These are phyloP conservation scores for Anolis carolinensis DNA, from an alignment of 2,113 vertebrate genomes.

Conservation along the genomic window DNA sequence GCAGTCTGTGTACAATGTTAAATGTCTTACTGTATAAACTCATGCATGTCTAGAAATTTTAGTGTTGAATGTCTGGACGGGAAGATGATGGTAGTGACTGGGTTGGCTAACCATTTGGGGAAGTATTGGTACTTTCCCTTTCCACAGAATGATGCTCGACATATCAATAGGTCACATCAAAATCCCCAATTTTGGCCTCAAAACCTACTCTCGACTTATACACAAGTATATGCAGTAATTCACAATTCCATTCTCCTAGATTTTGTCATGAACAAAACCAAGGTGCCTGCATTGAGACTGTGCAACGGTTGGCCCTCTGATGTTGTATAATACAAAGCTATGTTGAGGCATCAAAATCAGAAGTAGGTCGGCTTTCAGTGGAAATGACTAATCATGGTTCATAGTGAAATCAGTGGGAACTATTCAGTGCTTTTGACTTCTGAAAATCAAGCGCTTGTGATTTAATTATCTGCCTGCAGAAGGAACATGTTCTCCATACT, in stretches of 20 bases:
- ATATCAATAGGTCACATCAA: no score
- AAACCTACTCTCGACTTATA: no score
- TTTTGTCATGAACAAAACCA: not conserved
- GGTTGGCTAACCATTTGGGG: no score
- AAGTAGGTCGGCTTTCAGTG: not conserved
- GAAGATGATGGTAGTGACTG: no score
- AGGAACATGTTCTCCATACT: conserved; percentile 13
- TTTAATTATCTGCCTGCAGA: conserved; percentile 22
- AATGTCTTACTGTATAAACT: not conserved
- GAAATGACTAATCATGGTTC: conserved; percentile 6
- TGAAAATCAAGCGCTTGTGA: not conserved
- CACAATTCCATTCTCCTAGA: not conserved
- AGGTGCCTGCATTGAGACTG: not conserved
- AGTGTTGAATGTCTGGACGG: no score
- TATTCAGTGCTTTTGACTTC: not conserved
- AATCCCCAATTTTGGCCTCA: no score
- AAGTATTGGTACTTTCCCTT: no score
- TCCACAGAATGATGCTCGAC: no score
- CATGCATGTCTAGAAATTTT: no score
- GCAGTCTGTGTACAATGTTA: not conserved
- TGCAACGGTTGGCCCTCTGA: not conserved
- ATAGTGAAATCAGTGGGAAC: not conserved
- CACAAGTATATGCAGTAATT: not conserved
- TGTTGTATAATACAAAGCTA: not conserved
- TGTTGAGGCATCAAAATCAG: not conserved